Evolutionary conservation across 2,888 invertebrate species (phyloP).

Genomic region (Pristionchus entomophagus): DNA sequence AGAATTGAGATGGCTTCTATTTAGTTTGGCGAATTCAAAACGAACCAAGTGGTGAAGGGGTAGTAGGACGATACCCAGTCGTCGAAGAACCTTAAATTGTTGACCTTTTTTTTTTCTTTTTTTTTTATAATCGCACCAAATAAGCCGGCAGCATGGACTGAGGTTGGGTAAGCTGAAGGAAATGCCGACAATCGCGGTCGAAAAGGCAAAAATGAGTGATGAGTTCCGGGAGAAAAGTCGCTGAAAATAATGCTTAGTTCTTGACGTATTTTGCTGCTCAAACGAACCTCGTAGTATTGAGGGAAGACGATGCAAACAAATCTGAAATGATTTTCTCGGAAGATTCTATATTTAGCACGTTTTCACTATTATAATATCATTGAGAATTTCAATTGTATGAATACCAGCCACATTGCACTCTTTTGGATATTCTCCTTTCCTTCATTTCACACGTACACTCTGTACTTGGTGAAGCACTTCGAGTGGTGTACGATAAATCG

Average conservation of each 20-base stretch:
- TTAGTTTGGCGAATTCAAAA: background rate
- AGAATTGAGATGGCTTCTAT: background rate
- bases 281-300: conserved; percentile 19
- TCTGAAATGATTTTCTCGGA: conserved; percentile 1
- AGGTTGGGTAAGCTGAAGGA: conserved; percentile 1
- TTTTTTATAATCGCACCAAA: background rate
- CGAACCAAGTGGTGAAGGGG: background rate
- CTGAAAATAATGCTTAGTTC: background rate
- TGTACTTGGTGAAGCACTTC: too few species aligned
- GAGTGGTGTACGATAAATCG: too few species aligned
- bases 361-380: background rate
- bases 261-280: background rate
- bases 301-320: conserved; percentile 32
- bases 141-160: background rate
- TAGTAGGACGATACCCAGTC: conserved; percentile 27
- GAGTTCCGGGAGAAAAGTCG: background rate
- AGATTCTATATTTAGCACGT: background rate
- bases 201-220: background rate
- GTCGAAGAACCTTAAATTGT: conserved; percentile 7
- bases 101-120: background rate
- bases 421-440: too few species aligned
- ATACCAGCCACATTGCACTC: too few species aligned
- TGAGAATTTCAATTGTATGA: background rate
- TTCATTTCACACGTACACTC: too few species aligned
- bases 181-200: background rate